Evolutionary conservation across 2,113 vertebrate species (phyloP).

Genomic region (Ameiurus melas): DNA sequence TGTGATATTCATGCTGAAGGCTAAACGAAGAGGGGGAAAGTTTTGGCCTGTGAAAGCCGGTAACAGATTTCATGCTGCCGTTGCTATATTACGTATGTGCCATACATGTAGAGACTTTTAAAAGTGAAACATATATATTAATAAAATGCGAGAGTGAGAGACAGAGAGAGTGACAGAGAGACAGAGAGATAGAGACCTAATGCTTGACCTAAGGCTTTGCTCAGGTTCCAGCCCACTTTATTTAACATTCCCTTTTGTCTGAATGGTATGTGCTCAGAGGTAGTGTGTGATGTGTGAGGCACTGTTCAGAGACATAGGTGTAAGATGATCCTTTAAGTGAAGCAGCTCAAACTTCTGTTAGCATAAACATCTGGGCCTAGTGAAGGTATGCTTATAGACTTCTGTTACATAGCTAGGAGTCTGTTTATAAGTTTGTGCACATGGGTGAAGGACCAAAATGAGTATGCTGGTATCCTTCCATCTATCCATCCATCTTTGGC

Average conservation of each 20-base stretch:
- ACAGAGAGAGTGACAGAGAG: slow-evolving; percentile 13
- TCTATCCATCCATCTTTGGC: too few species aligned
- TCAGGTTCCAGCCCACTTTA: slow-evolving; percentile 50
- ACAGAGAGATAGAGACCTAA: slow-evolving; percentile 29
- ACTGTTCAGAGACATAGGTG: not conserved
- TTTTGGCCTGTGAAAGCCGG: not conserved
- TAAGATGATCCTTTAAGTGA: slow-evolving; percentile 23
- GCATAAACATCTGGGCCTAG: not conserved
- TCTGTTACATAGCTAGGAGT: not conserved
- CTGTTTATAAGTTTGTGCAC: not conserved
- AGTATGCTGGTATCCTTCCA: not conserved
- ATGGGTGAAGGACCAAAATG: not conserved
- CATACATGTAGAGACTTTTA: not conserved
- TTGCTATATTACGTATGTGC: too few species aligned
- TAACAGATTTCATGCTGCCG: not conserved
- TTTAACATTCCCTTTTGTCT: slow-evolving; percentile 59
- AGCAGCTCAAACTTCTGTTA: slow-evolving; percentile 4
- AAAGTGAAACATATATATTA: not conserved
- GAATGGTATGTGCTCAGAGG: slow-evolving; percentile 46
- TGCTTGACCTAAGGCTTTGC: slow-evolving; percentile 49
- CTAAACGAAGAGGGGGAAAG: not conserved
- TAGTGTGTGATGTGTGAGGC: slow-evolving; percentile 9
- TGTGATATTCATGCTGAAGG: slow-evolving; percentile 23
- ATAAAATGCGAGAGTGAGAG: too few species aligned
- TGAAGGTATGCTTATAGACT: not conserved